These are phyloP conservation scores for Pseudomyrmex gracilis DNA, from an alignment of 1,140 invertebrate genomes.

Conservation along the genomic window DNA sequence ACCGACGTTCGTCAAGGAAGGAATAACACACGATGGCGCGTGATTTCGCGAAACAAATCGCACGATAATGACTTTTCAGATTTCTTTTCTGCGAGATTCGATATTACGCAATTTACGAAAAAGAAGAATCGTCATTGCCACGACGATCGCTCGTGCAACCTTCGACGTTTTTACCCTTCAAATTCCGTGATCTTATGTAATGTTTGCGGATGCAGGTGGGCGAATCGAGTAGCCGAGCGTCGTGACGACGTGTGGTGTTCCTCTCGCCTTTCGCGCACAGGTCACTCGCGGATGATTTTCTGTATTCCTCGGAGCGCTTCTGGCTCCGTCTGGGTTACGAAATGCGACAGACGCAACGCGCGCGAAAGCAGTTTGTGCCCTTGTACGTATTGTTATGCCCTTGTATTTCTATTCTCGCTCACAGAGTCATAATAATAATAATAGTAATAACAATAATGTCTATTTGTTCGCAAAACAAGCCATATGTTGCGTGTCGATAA, in stretches of 20 bases:
- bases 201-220: slow-evolving; percentile 58
- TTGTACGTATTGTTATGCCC: not conserved
- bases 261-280: slow-evolving; percentile 55
- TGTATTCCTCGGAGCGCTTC: slow-evolving; percentile 72
- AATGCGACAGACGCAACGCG: slow-evolving; percentile 64
- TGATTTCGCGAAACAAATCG: not conserved
- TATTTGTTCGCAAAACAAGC: no score
- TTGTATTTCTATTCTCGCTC: slow-evolving; percentile 51
- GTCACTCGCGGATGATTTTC: slow-evolving; percentile 65
- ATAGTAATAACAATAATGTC: no score
- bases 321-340: slow-evolving; percentile 73
- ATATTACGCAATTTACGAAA: slow-evolving; percentile 11
- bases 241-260: slow-evolving; percentile 57
- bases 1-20: no score
- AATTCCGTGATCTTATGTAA: slow-evolving; percentile 66
- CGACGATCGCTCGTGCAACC: not conserved
- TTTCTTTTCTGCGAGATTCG: not conserved
- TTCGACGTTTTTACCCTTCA: not conserved
- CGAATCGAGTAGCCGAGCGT: not conserved
- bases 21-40: no score
- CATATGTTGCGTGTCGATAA: no score
- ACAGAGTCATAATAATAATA: no score
- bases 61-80: slow-evolving; percentile 2
- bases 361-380: slow-evolving; percentile 70
- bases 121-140: slow-evolving; percentile 9